phyloP scores from a whole-genome alignment of 2,113 vertebrate species.

The Emberiza fucata region DNA sequence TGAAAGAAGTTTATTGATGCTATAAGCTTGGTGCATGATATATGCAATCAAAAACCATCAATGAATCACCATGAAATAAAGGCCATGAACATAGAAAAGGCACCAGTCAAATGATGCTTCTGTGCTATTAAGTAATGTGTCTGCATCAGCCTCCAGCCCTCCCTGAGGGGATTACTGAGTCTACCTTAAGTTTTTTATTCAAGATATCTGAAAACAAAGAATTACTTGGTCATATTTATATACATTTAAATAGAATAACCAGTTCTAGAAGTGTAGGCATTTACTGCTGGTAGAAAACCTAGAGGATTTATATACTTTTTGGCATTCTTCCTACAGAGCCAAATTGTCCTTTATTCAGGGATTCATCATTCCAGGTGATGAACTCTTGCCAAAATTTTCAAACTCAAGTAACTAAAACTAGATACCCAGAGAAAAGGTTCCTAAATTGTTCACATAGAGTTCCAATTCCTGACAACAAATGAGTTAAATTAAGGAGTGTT shows the following conservation, averaged over 20 bases:
- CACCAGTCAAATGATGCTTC: neutral
- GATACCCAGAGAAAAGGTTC: neutral
- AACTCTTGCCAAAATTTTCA: conserved; percentile 30
- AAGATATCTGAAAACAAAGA: neutral
- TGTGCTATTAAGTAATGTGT: neutral
- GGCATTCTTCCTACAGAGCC: neutral
- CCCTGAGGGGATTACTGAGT: neutral
- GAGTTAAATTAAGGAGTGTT: neutral
- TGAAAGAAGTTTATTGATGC: neutral
- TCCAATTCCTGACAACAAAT: conserved; percentile 4
- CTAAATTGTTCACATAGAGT: neutral
- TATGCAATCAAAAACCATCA: neutral
- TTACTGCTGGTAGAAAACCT: neutral
- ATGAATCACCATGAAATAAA: neutral
- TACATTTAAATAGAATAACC: neutral
- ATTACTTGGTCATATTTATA: neutral
- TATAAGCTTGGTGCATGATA: neutral
- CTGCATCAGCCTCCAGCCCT: neutral
- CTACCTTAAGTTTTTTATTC: neutral
- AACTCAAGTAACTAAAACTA: conserved; percentile 1
- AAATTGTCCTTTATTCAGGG: conserved; percentile 1
- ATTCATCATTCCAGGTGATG: conserved; percentile 37
- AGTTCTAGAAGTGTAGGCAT: neutral
- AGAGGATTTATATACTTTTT: neutral
- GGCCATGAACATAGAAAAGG: neutral